Conservation (phyloP, 2,888 invertebrate species). For the Ypsolopha sequella region DNA sequence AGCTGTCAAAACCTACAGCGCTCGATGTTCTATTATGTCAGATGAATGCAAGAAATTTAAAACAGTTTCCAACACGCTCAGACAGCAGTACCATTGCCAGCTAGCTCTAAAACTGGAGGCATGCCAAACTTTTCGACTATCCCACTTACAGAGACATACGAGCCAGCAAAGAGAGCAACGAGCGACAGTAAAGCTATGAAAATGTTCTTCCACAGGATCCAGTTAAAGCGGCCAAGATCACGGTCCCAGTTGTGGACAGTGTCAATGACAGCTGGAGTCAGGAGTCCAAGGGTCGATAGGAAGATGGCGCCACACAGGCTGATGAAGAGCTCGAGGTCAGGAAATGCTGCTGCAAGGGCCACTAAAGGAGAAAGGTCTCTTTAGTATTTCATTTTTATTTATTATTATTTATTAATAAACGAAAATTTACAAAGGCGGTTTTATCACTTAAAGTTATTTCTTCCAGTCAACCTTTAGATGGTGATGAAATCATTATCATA, state of each 20-base stretch:
- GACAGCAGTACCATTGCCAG: background rate
- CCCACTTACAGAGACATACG: slow-evolving; percentile 42
- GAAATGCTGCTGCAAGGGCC: slow-evolving; percentile 81
- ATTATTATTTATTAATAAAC: no score
- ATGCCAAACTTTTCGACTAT: slow-evolving; percentile 36
- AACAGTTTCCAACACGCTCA: background rate
- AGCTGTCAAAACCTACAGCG: no score
- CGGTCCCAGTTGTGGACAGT: slow-evolving; percentile 78
- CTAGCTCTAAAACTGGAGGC: slow-evolving; percentile 4
- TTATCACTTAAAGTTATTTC: no score
- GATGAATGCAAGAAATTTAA: no score
- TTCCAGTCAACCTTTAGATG: no score
- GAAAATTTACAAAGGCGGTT: no score
- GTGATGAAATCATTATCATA: no score
- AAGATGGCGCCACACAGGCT: slow-evolving; percentile 87
- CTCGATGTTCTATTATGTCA: no score
- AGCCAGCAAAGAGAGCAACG: slow-evolving; percentile 49
- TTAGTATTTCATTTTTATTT: no score
- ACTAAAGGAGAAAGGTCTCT: slow-evolving; percentile 55
- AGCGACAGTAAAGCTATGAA: slow-evolving; percentile 45
- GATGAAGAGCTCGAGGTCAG: slow-evolving; percentile 88
- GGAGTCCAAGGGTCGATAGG: slow-evolving; percentile 78
- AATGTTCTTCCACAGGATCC: slow-evolving; percentile 79
- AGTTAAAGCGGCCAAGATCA: slow-evolving; percentile 74
- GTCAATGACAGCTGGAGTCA: slow-evolving; percentile 81